Percentiles rank a stretch among this genome's conserved stretches.
Evolutionary conservation across 1,140 invertebrate genomes (phyloP).

Genomic region (Drosophila yakuba): DNA sequence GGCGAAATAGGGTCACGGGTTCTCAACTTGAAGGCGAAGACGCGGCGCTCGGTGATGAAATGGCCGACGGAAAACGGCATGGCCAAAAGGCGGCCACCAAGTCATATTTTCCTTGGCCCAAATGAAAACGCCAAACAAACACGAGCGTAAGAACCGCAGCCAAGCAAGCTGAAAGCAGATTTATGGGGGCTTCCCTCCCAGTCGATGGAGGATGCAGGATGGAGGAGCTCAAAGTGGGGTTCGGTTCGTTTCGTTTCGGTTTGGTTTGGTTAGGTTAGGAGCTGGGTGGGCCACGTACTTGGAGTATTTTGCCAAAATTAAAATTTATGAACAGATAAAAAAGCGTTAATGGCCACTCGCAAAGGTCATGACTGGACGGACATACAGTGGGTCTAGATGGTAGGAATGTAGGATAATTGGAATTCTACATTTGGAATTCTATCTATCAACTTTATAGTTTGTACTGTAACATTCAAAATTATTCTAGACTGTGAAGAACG

Average conservation of each 20-base stretch:
- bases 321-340: conserved; percentile 83
- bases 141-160: conserved; percentile 14
- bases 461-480: too few relatives aligned
- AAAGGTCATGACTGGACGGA: conserved; percentile 48
- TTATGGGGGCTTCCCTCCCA: conserved; percentile 58
- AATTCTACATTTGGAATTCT: too few relatives aligned
- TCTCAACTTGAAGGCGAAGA: conserved; percentile 40
- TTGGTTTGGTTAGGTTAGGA: neutral
- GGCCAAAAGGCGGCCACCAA: conserved; percentile 60
- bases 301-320: conserved; percentile 80
- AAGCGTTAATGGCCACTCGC: conserved; percentile 78
- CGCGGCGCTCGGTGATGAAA: conserved; percentile 19
- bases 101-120: conserved; percentile 67
- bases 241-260: neutral
- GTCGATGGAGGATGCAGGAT: conserved; percentile 1
- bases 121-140: conserved; percentile 60
- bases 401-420: too few relatives aligned
- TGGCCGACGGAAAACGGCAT: conserved; percentile 44
- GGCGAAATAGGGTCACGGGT: conserved; percentile 70
- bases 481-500: too few relatives aligned
- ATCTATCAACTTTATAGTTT: too few relatives aligned
- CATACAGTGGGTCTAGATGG: neutral
- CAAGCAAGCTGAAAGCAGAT: conserved; percentile 34
- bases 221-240: neutral
- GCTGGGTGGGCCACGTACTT: conserved; percentile 63